Evolutionary conservation across 2,797 vertebrate species (phyloP), one percentile per base, ranked within the genome.

Genomic region (Arvicola amphibius): DNA sequence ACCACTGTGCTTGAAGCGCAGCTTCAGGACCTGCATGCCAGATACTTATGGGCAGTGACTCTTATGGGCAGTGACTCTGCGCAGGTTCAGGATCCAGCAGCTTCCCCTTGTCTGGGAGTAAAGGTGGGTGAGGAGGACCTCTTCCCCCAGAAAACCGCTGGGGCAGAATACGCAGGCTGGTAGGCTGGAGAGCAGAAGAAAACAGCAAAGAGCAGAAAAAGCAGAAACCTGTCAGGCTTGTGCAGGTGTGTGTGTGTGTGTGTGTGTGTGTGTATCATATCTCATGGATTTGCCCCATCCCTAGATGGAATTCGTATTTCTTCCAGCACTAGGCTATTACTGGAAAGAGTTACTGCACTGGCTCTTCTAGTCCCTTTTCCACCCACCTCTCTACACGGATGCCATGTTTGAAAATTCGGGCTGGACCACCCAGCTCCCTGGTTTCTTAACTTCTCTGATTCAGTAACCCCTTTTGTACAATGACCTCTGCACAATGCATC

Each of bases 261-360:
- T 65, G 63, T 65, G 69, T 71, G 69, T 69, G 67, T 32, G 37
- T 9, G 17, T 3, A 59, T 59, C 9, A 12, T 17, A 65, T n/a
- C 34, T 74, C 21, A 0, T 10, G 16, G 16, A 46, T 32, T 46
- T 32, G 83, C 1, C 59, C 16, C 7, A 1, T 46, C 53, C 1
- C 43, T 27, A 9, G 37, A 13, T 53, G 17, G 48, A 59, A 10
- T 51, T 23, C 4, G 17, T 4, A 14, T 78, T 43, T 7, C 16
- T 1, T 37, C 9, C 0, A 34, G 74, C 48, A 19, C 16, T 7
- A 0, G 1, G 37, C 34, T 16, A 0, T 14, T 3, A 3, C 6
- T 0, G 14, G 53, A 12, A 27, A 29, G n/a, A 32, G 10, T 48
- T 61, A 4, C 23, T 81, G 13, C 37, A 4, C 0, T 1, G 43